Conservation (phyloP, 2,888 invertebrate genomes). For the Hyposoter didymator region DNA sequence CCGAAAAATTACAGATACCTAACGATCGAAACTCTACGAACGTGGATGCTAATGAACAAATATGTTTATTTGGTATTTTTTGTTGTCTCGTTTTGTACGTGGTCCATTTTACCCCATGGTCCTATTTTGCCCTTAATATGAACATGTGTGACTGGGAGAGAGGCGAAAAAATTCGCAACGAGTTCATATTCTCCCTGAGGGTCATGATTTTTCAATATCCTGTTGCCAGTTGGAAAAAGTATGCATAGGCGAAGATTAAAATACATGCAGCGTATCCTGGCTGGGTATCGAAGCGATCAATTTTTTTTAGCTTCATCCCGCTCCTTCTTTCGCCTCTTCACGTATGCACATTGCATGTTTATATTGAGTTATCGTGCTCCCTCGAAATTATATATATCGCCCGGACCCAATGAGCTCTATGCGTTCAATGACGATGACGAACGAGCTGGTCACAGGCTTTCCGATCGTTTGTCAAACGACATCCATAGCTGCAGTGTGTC, state of each 20-base stretch:
- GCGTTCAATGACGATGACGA: constrained; percentile 65
- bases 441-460: constrained; percentile 63
- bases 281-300: constrained; percentile 43
- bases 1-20: not conserved
- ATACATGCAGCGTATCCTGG: constrained; percentile 31
- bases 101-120: not conserved
- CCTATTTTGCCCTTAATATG: not conserved
- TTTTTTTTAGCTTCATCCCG: constrained; percentile 56
- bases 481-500: constrained; percentile 33
- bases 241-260: constrained; percentile 26
- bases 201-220: constrained; percentile 62
- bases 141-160: constrained; percentile 13
- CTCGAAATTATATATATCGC: constrained; percentile 51
- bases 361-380: constrained; percentile 33
- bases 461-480: constrained; percentile 67
- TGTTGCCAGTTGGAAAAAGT: not conserved
- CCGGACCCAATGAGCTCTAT: constrained; percentile 64
- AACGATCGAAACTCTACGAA: not conserved
- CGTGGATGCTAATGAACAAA: no score
- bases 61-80: no score
- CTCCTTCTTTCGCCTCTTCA: constrained; percentile 9
- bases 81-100: not conserved
- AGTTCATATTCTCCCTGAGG: constrained; percentile 26
- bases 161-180: constrained; percentile 36
- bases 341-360: not conserved